These are phyloP conservation scores for Lymantria dispar DNA, from an alignment of 2,888 invertebrate genomes.

Conservation along the genomic window DNA sequence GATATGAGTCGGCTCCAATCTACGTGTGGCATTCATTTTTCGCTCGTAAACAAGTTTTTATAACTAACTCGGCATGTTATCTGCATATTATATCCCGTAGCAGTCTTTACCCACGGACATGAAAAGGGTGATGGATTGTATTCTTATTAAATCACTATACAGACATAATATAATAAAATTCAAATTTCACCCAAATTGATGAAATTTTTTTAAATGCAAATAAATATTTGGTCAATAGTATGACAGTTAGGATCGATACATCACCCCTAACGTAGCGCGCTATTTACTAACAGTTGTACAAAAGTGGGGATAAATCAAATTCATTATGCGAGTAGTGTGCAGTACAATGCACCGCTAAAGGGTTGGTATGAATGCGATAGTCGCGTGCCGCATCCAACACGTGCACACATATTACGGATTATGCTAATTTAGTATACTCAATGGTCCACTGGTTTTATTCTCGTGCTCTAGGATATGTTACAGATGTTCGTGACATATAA, in stretches of 20 bases:
- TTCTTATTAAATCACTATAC: no score
- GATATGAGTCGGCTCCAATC: no score
- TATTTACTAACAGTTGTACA: conserved; percentile 37
- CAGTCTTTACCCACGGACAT: no score
- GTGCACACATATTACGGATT: conserved; percentile 49
- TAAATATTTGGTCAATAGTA: conserved; percentile 21
- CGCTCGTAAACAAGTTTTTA: no score
- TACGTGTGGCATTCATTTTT: no score
- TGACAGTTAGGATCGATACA: conserved; percentile 36
- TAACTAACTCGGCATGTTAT: no score
- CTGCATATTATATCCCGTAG: no score
- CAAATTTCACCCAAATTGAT: no score
- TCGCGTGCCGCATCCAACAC: conserved; percentile 50
- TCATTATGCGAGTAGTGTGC: conserved; percentile 39
- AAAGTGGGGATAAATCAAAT: conserved; percentile 45
- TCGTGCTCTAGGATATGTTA: conserved; percentile 13
- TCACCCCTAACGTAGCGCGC: conserved; percentile 24
- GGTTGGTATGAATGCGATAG: conserved; percentile 43
- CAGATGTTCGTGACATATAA: conserved; percentile 15
- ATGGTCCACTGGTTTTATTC: conserved; percentile 32
- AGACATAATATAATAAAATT: no score
- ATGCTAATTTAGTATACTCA: conserved; percentile 50
- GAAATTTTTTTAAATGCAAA: conserved; percentile 7
- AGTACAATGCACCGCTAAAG: conserved; percentile 48
- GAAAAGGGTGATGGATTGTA: no score